Percentiles rank a stretch among this genome's conserved stretches.
These are phyloP conservation scores for Heliothis virescens DNA, from an alignment of 1,140 invertebrate genomes.

Conservation along the genomic window DNA sequence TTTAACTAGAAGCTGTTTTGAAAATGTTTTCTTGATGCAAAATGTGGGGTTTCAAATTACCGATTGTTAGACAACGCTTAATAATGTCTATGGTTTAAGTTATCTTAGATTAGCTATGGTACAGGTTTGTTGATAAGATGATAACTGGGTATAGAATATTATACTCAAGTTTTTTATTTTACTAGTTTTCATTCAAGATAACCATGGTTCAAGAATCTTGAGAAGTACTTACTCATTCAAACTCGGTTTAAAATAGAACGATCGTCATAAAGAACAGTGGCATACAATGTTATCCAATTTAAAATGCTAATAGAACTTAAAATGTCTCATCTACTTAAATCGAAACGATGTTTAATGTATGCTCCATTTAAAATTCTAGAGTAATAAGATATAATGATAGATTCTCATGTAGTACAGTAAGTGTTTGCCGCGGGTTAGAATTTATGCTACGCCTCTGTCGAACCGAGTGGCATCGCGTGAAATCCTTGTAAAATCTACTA, in stretches of 20 bases:
- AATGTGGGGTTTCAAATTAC: conserved; percentile 30
- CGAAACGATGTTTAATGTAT: conserved; percentile 23
- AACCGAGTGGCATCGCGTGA: conserved; percentile 74
- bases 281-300: background rate
- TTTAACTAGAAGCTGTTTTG: conserved; percentile 17
- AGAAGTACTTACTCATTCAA: too few relatives aligned
- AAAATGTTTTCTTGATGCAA: conserved; percentile 22
- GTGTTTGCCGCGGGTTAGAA: conserved; percentile 60
- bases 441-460: conserved; percentile 61
- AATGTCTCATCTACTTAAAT: conserved; percentile 12
- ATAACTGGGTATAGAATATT: background rate
- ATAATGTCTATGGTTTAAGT: background rate
- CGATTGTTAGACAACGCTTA: conserved; percentile 12
- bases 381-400: conserved; percentile 55
- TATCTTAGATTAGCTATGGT: conserved; percentile 35
- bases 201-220: background rate
- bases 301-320: conserved; percentile 29
- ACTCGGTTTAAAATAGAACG: too few relatives aligned
- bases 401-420: conserved; percentile 46
- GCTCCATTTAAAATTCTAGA: conserved; percentile 34
- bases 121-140: background rate
- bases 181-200: background rate
- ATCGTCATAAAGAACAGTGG: background rate
- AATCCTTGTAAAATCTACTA: conserved; percentile 66
- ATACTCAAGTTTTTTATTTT: background rate